Percentiles rank a stretch among this genome's conserved stretches.
phyloP scores from a whole-genome alignment of 2,113 vertebrate species.

The Erythrocercus mccallii region DNA sequence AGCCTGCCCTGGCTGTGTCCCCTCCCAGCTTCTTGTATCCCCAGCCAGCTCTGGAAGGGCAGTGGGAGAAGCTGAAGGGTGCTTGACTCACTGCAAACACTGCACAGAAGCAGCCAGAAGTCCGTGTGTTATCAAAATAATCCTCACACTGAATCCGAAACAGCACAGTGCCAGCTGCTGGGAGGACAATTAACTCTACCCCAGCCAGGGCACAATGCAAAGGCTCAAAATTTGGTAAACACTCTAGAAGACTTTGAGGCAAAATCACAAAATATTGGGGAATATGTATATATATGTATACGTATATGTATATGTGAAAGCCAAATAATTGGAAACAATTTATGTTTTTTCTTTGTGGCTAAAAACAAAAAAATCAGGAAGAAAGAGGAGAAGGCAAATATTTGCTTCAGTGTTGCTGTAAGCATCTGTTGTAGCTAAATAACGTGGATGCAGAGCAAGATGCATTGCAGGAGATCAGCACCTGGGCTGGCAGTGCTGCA shows the following conservation, averaged over 20 bases:
- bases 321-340: not conserved
- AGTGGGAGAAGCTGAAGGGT: not conserved
- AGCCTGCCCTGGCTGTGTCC: not conserved
- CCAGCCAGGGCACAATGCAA: not conserved
- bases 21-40: not conserved
- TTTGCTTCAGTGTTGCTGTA: not conserved
- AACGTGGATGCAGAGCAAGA: not conserved
- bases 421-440: not conserved
- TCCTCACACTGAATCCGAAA: not conserved
- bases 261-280: not conserved
- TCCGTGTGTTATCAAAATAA: not conserved
- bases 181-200: not conserved
- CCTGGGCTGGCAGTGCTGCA: not conserved
- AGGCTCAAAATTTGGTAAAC: not conserved
- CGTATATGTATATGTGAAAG: not conserved
- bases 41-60: not conserved
- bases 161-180: not conserved
- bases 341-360: not conserved
- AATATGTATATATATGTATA: not conserved
- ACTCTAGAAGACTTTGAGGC: not conserved
- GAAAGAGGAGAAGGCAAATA: fast-evolving
- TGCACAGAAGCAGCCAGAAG: not conserved
- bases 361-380: too few relatives aligned
- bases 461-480: not conserved
- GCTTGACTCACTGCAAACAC: not conserved